Evolutionary conservation across 1,140 invertebrate genomes (phyloP).

Genomic region (Carposina sasakii): DNA sequence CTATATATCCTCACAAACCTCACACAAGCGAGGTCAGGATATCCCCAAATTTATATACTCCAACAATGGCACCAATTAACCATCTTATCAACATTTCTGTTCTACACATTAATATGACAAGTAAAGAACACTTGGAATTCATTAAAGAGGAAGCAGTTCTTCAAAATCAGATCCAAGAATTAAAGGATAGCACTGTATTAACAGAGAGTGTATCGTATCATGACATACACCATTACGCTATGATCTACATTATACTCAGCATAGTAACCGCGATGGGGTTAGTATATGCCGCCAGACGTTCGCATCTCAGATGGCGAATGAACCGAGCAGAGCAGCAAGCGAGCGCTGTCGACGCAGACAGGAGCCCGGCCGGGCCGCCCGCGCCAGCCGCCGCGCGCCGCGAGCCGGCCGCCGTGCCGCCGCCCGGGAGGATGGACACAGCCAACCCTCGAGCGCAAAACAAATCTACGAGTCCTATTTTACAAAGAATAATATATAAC

Average conservation of each 20-base stretch:
- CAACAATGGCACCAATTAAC: constrained; percentile 14
- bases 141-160: background rate
- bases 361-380: background rate
- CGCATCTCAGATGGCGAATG: background rate
- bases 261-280: background rate
- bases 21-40: constrained; percentile 9
- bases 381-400: background rate
- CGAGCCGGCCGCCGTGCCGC: background rate
- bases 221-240: constrained; percentile 1
- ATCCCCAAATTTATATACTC: constrained; percentile 10
- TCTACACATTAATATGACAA: background rate
- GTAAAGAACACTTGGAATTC: background rate
- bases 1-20: constrained; percentile 13
- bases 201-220: background rate
- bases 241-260: background rate
- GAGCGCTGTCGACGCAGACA: background rate
- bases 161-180: background rate
- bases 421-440: background rate
- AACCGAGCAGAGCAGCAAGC: background rate
- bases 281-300: background rate
- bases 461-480: background rate
- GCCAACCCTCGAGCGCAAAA: background rate
- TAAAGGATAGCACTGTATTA: background rate
- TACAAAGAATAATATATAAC: background rate
- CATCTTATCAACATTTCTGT: constrained; percentile 6